Evolutionary conservation across 2,797 vertebrate species (phyloP).

Genomic region (Allobates femoralis): DNA sequence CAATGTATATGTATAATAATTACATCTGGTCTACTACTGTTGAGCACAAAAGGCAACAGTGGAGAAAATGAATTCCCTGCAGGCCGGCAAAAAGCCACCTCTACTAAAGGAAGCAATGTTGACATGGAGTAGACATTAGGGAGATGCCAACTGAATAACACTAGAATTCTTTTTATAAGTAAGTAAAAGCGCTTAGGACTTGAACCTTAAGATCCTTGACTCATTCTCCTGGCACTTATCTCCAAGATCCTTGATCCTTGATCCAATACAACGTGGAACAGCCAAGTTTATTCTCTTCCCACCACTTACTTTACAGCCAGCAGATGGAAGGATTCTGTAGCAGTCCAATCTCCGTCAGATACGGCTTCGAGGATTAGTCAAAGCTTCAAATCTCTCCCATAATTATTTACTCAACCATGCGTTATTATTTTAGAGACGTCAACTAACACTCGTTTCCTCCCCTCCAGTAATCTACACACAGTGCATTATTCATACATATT

Average conservation of each 20-base stretch:
- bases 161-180: not conserved
- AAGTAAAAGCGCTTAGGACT: not conserved
- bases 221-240: not conserved
- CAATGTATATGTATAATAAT: no score
- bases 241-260: not conserved
- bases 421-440: not conserved
- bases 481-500: not conserved
- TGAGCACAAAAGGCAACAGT: no score
- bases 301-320: constrained; percentile 10
- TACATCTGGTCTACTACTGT: no score
- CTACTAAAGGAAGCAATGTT: no score
- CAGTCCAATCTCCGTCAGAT: not conserved
- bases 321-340: constrained; percentile 24
- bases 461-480: not conserved
- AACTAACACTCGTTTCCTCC: not conserved
- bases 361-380: not conserved
- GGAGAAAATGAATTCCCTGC: no score
- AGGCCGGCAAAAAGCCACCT: no score
- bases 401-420: not conserved
- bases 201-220: not conserved
- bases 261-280: not conserved
- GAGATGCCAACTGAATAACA: not conserved
- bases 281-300: not conserved
- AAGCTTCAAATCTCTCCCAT: constrained; percentile 9
- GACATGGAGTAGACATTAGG: no score